Evolutionary conservation across 2,888 invertebrate species (phyloP), one percentile per base, ranked within the genome.

Genomic region (Monoplex corrugatus): DNA sequence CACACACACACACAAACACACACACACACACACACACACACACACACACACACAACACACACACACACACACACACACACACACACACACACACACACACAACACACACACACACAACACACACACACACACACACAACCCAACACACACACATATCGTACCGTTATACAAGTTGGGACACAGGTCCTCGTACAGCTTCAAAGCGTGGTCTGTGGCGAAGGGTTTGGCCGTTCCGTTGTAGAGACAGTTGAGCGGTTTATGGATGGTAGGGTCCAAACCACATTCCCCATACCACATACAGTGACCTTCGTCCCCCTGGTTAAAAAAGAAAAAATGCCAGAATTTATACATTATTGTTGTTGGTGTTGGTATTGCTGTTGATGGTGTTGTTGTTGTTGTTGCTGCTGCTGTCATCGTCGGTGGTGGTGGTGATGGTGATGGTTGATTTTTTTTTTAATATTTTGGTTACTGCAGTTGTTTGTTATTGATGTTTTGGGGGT

Each of bases 221-320:
- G 96, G 96, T 92, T 97, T 97, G 0, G 97, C 96, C 0, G 97
- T 95, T 0, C 97, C 97, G 90, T 96, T 96, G 94, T 97, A 97
- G 0, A 94, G 95, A 93, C 97, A 97, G 95, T 97, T 97, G 92
- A 97, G 89, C 3, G 89, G 86, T 43, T 93, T 91, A 0, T 91
- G 89, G 0, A 82, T 80, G 0, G 88, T 86, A 0, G 57, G 43
- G 0, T 90, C 87, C 28, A 35, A 35, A 35, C 96, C 96, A 95
- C 98, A 98, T 92, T 97, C 96, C 43, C 97, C 98, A 93, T 98
- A 98, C 98, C 97, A 98, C 10, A 98, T 94, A 95, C 98, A 98
- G 89, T 96, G 87, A 1, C 82, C 87, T 63, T 43, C n/a, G 13
- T 78, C 82, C 16, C 44, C 78, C 85, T 82, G 44, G n/a, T n/a